Evolutionary conservation across 2,797 vertebrate species (phyloP), one percentile per base, ranked within the genome.

Genomic region (Artibeus jamaicensis): DNA sequence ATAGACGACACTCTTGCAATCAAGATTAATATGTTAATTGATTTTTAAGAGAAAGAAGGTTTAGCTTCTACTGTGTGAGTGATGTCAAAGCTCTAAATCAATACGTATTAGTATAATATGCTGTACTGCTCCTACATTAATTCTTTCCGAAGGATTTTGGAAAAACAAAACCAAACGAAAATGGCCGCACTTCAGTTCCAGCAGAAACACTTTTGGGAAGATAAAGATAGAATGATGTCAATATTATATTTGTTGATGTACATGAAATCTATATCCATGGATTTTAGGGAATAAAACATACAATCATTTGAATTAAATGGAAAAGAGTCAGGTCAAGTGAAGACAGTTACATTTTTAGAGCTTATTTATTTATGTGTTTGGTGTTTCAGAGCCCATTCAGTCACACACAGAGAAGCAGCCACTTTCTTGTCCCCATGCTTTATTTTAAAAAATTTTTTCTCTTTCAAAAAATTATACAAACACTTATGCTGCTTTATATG

Each of bases 61-160:
- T 94, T 87, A 94, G 53, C 10, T 83, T 93, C 70, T 93, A 84
- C 39, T 86, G 32, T 94, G 11, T 89, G 29, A 97, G 74, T 93
- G 46, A 22, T 96, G 48, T 93, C 77, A 93, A 95, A 93, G 73
- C 89, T 93, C 73, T 67, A 92, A 87, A 95, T 97, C 94, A 95
- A 95, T 97, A 84, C 73, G 18, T 59, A 79, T 96, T 94, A 86
- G 59, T 46, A 95, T 94, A 86, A 55, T 42, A 50, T 92, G 48
- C 50, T 85, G 1, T 89, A 71, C 76, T 89, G 91, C 81, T 42
- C 39, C 32, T 50, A 74, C 22, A 79, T 55, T 96, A 96, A 81
- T 78, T 87, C 18, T 96, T 94, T 42, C 55, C 90, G 37, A 55
- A 94, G 65, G 39, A 92, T 94, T 93, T 87, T 79, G 46, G 62